phyloP scores from a whole-genome alignment of 2,797 vertebrate genomes.

The Bovichtus variegatus region DNA sequence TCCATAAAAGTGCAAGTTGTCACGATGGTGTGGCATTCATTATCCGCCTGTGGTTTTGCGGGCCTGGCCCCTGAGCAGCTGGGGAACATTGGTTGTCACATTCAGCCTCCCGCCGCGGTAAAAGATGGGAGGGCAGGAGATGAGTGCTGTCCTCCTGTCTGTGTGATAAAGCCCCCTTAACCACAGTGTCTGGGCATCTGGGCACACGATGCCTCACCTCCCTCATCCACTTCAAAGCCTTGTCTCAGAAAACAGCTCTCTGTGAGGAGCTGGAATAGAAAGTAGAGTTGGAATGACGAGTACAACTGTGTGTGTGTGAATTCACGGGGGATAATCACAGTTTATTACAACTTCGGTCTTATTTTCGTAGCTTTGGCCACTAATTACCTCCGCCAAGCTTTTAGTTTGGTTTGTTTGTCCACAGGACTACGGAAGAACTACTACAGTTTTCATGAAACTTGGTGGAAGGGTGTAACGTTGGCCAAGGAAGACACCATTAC shows the following conservation, averaged over 20 bases:
- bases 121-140: slow-evolving; percentile 59
- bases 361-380: neutral
- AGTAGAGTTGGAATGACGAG: slow-evolving; percentile 58
- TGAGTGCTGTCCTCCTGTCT: slow-evolving; percentile 52
- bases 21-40: slow-evolving; percentile 78
- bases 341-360: neutral
- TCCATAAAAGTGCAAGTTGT: slow-evolving; percentile 82
- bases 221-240: slow-evolving; percentile 74
- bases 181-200: slow-evolving; percentile 68
- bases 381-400: neutral
- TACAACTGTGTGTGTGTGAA: slow-evolving; percentile 44
- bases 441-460: neutral
- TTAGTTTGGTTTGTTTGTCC: neutral
- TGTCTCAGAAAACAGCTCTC: slow-evolving; percentile 55
- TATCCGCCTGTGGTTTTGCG: slow-evolving; percentile 67
- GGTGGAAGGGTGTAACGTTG: neutral
- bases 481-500: neutral
- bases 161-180: slow-evolving; percentile 67
- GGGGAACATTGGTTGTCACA: slow-evolving; percentile 61
- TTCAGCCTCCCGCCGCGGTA: slow-evolving; percentile 45
- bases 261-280: slow-evolving; percentile 62
- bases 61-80: slow-evolving; percentile 64
- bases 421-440: neutral
- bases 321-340: slow-evolving; percentile 12
- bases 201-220: slow-evolving; percentile 54